These are phyloP conservation scores for Philereme transversata DNA, from an alignment of 2,888 invertebrate genomes.

Conservation along the genomic window DNA sequence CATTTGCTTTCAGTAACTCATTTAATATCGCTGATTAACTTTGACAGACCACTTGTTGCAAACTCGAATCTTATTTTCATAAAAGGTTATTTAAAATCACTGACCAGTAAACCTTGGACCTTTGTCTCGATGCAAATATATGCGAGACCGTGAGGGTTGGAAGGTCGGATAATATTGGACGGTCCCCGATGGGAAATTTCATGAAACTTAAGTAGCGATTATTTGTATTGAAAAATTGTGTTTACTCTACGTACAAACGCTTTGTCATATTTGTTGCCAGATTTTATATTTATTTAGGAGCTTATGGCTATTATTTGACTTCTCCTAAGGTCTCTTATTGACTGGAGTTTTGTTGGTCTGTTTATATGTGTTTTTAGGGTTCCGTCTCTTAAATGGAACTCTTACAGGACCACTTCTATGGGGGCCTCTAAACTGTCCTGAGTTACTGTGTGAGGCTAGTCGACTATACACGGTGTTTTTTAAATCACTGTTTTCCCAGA, in stretches of 20 bases:
- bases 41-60: conserved; percentile 31
- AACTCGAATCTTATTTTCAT: conserved; percentile 21
- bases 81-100: conserved; percentile 17
- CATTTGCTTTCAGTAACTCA: conserved; percentile 7
- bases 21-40: conserved; percentile 17
- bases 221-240: conserved; percentile 5
- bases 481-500: no score
- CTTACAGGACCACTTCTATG: no score
- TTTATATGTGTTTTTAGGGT: no score
- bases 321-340: no score
- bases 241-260: not conserved
- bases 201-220: not conserved
- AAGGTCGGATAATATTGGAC: conserved; percentile 12
- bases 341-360: no score
- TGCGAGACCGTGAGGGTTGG: not conserved
- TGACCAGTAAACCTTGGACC: conserved; percentile 12
- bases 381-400: no score
- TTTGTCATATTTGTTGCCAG: not conserved
- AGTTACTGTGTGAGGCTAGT: no score
- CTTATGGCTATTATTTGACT: no score
- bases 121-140: not conserved
- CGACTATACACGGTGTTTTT: no score
- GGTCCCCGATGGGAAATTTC: conserved; percentile 2
- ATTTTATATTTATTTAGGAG: not conserved
- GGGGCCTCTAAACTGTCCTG: no score